phyloP scores from a whole-genome alignment of 1,140 invertebrate species.

The Nasonia vitripennis region DNA sequence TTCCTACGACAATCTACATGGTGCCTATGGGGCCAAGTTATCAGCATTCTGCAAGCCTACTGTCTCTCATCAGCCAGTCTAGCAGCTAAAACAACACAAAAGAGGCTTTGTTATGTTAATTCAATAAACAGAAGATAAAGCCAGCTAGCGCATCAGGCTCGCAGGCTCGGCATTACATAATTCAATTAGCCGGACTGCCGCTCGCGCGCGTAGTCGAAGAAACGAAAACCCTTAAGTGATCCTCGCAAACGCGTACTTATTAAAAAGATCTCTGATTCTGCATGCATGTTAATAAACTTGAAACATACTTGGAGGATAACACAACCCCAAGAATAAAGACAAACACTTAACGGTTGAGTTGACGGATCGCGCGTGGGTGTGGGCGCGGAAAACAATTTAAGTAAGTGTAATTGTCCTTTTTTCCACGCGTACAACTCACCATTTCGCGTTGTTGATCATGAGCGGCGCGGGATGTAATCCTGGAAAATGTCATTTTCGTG shows the following conservation, averaged over 20 bases:
- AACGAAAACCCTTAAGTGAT: not conserved
- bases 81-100: not conserved
- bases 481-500: not conserved
- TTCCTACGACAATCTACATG: slow-evolving; percentile 60
- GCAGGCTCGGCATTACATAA: not conserved
- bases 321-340: too few species aligned
- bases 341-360: not conserved
- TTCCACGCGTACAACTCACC: not conserved
- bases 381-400: not conserved
- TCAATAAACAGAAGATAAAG: not conserved
- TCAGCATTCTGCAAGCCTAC: slow-evolving; percentile 17
- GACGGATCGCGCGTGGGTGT: not conserved
- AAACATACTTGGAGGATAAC: too few species aligned
- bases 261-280: too few species aligned
- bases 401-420: not conserved
- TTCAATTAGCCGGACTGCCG: not conserved
- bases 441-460: not conserved
- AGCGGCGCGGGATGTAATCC: not conserved
- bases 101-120: not conserved
- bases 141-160: too few species aligned
- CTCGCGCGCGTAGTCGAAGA: not conserved
- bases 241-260: too few species aligned
- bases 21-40: slow-evolving; percentile 26
- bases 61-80: not conserved
- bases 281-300: too few species aligned